Evolutionary conservation across 2,113 vertebrate genomes (phyloP).

Genomic region (Isichthys henryi): DNA sequence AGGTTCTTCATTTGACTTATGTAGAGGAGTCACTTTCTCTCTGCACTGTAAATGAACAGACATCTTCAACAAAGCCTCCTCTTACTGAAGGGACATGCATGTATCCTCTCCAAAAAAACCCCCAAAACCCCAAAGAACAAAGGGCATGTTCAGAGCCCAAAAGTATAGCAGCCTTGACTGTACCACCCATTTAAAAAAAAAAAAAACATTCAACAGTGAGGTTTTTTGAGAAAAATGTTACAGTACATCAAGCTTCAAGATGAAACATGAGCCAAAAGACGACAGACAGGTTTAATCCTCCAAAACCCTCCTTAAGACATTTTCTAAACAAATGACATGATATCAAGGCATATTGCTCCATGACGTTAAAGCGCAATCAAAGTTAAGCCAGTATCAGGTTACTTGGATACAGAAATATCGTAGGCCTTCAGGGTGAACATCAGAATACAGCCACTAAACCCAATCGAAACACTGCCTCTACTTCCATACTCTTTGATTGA

Average conservation of each 20-base stretch:
- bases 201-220: background rate
- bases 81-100: background rate
- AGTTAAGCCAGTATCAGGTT: conserved; percentile 42
- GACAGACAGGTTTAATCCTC: background rate
- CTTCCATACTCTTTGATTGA: background rate
- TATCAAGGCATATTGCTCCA: conserved; percentile 43
- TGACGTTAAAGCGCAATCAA: conserved; percentile 44
- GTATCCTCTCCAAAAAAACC: background rate
- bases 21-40: background rate
- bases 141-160: background rate
- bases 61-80: background rate
- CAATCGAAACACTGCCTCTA: background rate
- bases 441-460: background rate
- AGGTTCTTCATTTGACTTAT: background rate
- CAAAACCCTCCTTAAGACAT: conserved; percentile 18
- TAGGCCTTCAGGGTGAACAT: background rate
- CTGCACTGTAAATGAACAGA: background rate
- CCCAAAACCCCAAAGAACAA: background rate
- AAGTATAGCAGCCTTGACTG: background rate
- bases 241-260: background rate
- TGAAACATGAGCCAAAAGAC: background rate
- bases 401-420: conserved; percentile 24
- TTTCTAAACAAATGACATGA: conserved; percentile 45
- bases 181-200: background rate
- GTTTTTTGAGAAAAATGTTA: background rate